phyloP scores from a whole-genome alignment of 2,797 vertebrate species.

The Todus mexicanus region DNA sequence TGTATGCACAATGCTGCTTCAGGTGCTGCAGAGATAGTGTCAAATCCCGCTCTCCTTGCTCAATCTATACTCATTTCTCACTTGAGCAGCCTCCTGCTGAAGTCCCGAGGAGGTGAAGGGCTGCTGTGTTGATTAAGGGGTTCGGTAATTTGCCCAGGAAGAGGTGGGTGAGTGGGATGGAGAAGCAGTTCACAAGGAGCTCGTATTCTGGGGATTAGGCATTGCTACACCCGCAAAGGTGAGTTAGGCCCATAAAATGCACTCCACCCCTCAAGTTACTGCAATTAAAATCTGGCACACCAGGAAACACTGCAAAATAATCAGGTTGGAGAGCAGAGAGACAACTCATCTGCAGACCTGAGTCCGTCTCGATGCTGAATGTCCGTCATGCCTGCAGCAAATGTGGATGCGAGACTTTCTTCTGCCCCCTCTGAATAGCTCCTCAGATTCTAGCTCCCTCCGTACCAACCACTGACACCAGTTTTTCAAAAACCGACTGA shows the following conservation, averaged over 20 bases:
- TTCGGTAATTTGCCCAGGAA: not conserved
- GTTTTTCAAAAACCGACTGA: not conserved
- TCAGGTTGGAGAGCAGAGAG: not conserved
- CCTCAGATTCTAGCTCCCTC: not conserved
- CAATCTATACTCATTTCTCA: not conserved
- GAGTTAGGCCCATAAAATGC: not conserved
- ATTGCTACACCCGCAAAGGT: not conserved
- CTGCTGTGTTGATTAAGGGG: not conserved
- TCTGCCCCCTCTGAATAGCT: not conserved
- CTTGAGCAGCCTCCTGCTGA: not conserved
- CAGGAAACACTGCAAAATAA: not conserved
- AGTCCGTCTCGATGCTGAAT: not conserved
- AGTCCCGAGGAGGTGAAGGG: not conserved
- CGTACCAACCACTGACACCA: not conserved
- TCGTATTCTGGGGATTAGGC: not conserved
- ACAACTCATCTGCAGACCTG: not conserved
- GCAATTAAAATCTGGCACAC: not conserved
- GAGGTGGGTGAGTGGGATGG: not conserved
- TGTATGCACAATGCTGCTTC: not conserved
- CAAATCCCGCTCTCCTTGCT: not conserved
- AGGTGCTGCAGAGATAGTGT: not conserved
- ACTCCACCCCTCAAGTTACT: not conserved
- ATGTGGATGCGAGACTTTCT: not conserved
- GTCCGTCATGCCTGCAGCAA: not conserved
- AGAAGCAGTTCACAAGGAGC: not conserved